Evolutionary conservation across 2,888 invertebrate species (phyloP).

Genomic region (Pyrochroa serraticornis): DNA sequence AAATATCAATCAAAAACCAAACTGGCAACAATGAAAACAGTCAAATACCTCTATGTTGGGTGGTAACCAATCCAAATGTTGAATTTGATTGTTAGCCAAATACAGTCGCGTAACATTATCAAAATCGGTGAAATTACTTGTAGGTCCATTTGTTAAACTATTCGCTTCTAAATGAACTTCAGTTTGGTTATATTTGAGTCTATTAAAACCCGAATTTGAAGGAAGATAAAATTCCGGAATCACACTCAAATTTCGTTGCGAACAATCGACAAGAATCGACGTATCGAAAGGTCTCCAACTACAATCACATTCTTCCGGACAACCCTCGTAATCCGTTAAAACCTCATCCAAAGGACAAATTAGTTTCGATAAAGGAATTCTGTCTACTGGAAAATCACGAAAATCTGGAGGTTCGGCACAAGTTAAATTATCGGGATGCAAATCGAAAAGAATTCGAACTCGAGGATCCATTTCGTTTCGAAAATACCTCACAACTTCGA

Average conservation of each 20-base stretch:
- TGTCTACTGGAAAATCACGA: too few relatives aligned
- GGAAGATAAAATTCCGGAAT: background rate
- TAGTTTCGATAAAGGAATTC: background rate
- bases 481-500: too few relatives aligned
- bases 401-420: too few relatives aligned
- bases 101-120: slow-evolving; percentile 2
- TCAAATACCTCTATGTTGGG: background rate
- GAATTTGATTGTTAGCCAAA: background rate
- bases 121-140: background rate
- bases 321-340: background rate
- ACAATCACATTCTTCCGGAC: slow-evolving; percentile 6
- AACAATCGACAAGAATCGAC: background rate
- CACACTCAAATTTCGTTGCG: background rate
- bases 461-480: too few relatives aligned
- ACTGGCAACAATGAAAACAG: background rate
- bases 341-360: background rate
- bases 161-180: slow-evolving; percentile 1
- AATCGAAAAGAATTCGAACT: too few relatives aligned
- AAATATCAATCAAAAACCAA: background rate
- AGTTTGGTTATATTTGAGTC: background rate
- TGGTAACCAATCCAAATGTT: background rate
- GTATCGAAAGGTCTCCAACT: slow-evolving; percentile 8
- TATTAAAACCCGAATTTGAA: background rate
- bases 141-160: background rate
- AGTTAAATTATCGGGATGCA: too few relatives aligned